Evolutionary conservation across 2,113 vertebrate species (phyloP).

Genomic region (Tenebrosternarchus preto): DNA sequence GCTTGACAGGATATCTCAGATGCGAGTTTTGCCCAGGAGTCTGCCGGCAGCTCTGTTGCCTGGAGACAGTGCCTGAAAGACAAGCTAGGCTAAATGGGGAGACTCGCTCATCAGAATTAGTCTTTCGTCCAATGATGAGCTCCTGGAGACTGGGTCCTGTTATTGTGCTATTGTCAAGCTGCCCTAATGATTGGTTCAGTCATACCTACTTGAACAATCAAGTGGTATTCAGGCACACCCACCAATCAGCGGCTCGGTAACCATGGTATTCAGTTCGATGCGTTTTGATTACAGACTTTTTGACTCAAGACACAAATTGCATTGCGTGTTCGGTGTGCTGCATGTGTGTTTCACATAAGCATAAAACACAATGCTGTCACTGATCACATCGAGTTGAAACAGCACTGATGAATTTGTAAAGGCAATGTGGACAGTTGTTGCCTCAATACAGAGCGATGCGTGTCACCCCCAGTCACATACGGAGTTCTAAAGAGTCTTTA

Average conservation of each 20-base stretch:
- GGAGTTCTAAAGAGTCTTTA: no score
- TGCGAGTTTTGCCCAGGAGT: slow-evolving; percentile 62
- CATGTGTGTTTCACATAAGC: slow-evolving; percentile 9
- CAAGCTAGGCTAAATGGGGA: slow-evolving; percentile 63
- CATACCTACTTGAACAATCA: slow-evolving; percentile 42
- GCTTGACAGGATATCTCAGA: slow-evolving; percentile 68
- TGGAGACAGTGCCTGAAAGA: slow-evolving; percentile 71
- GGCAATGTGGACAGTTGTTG: neutral
- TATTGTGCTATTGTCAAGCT: slow-evolving; percentile 39
- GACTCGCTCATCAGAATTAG: slow-evolving; percentile 68
- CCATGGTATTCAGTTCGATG: slow-evolving; percentile 36
- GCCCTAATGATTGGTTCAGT: slow-evolving; percentile 43
- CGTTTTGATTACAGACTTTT: slow-evolving; percentile 44
- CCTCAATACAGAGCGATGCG: neutral
- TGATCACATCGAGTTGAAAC: neutral
- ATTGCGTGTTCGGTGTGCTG: slow-evolving; percentile 14
- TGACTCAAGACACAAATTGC: slow-evolving; percentile 13
- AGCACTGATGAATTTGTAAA: neutral
- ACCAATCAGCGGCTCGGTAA: slow-evolving; percentile 21
- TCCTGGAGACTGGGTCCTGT: slow-evolving; percentile 44
- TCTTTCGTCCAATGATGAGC: slow-evolving; percentile 54
- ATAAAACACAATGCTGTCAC: slow-evolving; percentile 14
- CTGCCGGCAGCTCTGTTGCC: slow-evolving; percentile 69
- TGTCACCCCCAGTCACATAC: no score
- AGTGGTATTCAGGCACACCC: slow-evolving; percentile 34